Evolutionary conservation across 2,888 invertebrate genomes (phyloP), one percentile per base, ranked within the genome.

Genomic region (Netelia fuscicornis): DNA sequence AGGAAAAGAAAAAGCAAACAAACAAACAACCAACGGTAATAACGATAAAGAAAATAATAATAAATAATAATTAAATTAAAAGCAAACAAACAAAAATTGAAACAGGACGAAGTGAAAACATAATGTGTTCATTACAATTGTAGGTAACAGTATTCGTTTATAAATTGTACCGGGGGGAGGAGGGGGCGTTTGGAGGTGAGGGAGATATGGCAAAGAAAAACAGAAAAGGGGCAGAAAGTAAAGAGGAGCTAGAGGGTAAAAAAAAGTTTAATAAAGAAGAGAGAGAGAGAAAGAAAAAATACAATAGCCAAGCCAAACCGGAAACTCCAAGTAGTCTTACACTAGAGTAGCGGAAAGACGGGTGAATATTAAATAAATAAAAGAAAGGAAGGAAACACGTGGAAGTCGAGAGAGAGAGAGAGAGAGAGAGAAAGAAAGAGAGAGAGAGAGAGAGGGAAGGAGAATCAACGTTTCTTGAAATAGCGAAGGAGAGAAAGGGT

Each of bases 91-190:
- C 20, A 67, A 17, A 58, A 77, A 71, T 70, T 42, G 62, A 56
- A 76, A 37, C 68, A 75, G 65, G 58, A 79, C 23, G 62, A 87
- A 86, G 87, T 83, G 86, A 87, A 86, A 90, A 89, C 82, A 90
- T 87, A 89, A 91, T 92, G 92, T 92, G 92, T 92, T 92, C 92
- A 92, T 91, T 92, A 92, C 88, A 90, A 89, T 90, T 90, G 88
- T 91, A 91, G 91, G 88, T 90, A 91, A 91, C 92, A 92, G 92
- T 92, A 92, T 92, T 92, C 90, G 89, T 90, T 91, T 91, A 85
- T 87, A 90, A 87, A 72, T 85, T 86, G 86, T 86, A 83, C 86
- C 30, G 30, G 30, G 25, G 1, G 25, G 2, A 2, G 2, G 30
- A 30, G 6, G 30, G 30, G 5, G 83, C 72, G 64, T 70, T 56